Base-by-base conservation (phyloP, 2,797 vertebrate genomes). In the Atherinosoma microstoma region DNA sequence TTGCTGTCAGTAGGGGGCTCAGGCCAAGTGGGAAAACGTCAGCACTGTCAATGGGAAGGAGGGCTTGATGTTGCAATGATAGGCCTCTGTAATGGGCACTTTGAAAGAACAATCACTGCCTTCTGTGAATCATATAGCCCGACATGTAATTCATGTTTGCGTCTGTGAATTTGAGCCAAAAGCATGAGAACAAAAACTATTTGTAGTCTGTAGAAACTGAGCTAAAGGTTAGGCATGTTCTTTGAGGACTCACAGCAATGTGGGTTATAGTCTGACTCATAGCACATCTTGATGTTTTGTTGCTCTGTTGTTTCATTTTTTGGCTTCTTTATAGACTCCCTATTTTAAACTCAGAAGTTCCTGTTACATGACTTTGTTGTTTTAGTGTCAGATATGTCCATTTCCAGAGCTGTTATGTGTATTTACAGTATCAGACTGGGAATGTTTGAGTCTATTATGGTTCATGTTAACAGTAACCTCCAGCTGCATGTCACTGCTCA, bases 1-100 rank as follows among this genome's bases (percentile, higher is more conserved):
- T 82, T 86, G 90, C 87, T 92, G 92, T 92, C 92, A 90, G 90
- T 89, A 86, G 87, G 90, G 89, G 87, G 87, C 88, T 90, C 83
- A 86, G 87, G 86, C 90, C 89, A 90, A 90, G 89, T 88, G 89
- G 91, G 86, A 90, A 91, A 92, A 90, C 87, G 88, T 94, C 93
- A 94, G 90, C 87, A 85, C 89, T 93, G 92, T 93, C 91, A 90
- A 92, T 92, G 90, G 89, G 91, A 89, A 92, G 93, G 93, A 93
- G 92, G 92, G 87, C 86, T 91, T 92, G 91, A 94, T 94, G 93
- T 75, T 87, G 91, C 94, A 94, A 94, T 94, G 92, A 94, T 93
- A 94, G 91, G 91, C 85, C 91, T 91, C 73, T 84, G 91, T 94
- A 94, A 94, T 94, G 90, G 89, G 90, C 89, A 93, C 92, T 92